Conservation (phyloP, 2,888 invertebrate species). For the Synergus itoensis region DNA sequence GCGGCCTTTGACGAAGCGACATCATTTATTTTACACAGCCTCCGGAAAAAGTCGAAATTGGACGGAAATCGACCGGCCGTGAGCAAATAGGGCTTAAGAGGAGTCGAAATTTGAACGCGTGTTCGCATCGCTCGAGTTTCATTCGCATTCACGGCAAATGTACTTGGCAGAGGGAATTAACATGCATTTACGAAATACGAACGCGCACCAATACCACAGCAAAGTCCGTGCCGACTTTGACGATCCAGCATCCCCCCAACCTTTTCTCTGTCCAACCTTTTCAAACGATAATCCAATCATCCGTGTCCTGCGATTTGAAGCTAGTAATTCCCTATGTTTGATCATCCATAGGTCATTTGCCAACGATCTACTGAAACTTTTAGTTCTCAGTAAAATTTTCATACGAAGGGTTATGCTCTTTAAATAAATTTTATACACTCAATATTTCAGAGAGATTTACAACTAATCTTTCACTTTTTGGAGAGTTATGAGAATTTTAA, state of each 20-base stretch:
- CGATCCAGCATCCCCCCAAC: conserved; percentile 52
- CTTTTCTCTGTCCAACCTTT: conserved; percentile 57
- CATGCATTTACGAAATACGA: conserved; percentile 68
- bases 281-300: conserved; percentile 71
- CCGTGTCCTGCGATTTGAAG: conserved; percentile 70
- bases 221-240: conserved; percentile 61
- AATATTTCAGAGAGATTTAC: not conserved
- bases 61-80: conserved; percentile 45
- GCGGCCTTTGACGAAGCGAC: conserved; percentile 32
- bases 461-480: not conserved
- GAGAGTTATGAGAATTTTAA: not conserved
- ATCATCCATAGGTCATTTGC: conserved; percentile 58
- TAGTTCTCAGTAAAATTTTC: conserved; percentile 23
- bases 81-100: conserved; percentile 51
- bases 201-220: conserved; percentile 55
- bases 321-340: conserved; percentile 71
- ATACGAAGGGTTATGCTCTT: not conserved
- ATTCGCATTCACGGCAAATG: conserved; percentile 57
- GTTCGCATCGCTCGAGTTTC: conserved; percentile 49
- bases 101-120: conserved; percentile 50
- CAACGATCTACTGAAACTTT: conserved; percentile 31
- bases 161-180: conserved; percentile 67
- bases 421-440: conserved; percentile 2
- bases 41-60: conserved; percentile 48
- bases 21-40: conserved; percentile 41